Evolutionary conservation across 2,113 vertebrate genomes (phyloP).

Genomic region (Miniopterus natalensis): DNA sequence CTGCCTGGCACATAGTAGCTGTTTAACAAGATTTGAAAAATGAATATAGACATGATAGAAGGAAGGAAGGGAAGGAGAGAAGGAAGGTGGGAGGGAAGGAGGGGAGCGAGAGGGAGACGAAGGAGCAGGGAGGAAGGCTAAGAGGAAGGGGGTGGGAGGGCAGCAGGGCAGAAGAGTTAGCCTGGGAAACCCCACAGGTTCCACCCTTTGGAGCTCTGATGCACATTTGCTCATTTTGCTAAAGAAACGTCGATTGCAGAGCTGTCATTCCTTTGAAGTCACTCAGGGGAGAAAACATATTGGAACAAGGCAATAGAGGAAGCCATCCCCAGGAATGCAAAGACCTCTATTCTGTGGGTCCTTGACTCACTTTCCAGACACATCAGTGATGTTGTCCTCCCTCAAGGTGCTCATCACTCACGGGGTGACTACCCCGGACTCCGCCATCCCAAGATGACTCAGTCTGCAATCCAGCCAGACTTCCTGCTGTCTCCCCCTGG

Average conservation of each 20-base stretch:
- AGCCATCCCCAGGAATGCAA: conserved; percentile 16
- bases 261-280: background rate
- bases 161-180: background rate
- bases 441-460: conserved; percentile 39
- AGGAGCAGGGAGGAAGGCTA: too few species aligned
- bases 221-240: background rate
- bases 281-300: conserved; percentile 21
- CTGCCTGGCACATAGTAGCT: background rate
- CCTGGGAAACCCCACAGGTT: background rate
- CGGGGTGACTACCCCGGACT: background rate
- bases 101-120: background rate
- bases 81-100: background rate
- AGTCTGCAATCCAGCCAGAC: conserved; percentile 32
- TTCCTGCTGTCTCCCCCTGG: background rate
- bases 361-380: conserved; percentile 78
- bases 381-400: conserved; percentile 10
- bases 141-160: background rate
- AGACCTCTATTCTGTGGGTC: background rate
- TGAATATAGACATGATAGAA: background rate
- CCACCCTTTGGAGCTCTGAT: background rate
- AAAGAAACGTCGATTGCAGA: background rate
- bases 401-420: conserved; percentile 60
- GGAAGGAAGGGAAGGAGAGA: background rate
- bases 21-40: background rate
- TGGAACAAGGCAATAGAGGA: background rate